Percentiles rank a stretch among this genome's conserved stretches.
Evolutionary conservation across 2,113 vertebrate species (phyloP).

Genomic region (Microcebus ravelobensis): DNA sequence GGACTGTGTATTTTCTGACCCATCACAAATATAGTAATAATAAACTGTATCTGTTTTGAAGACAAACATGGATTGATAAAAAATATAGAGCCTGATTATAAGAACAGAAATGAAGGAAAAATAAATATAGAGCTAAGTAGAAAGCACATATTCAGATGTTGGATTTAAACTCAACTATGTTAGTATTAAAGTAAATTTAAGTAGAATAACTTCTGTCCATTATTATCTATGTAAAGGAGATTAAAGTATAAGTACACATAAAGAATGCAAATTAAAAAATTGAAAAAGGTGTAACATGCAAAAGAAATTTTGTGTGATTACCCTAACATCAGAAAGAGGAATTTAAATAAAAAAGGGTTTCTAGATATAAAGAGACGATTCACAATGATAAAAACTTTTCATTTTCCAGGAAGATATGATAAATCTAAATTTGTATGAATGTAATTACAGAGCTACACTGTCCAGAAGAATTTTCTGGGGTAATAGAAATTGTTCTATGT

Average conservation of each 20-base stretch:
- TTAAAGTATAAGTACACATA: neutral
- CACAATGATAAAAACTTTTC: neutral
- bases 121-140: neutral
- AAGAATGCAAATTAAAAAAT: neutral
- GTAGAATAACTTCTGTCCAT: neutral
- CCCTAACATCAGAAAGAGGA: neutral
- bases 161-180: neutral
- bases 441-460: neutral
- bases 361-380: neutral
- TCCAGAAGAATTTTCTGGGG: neutral
- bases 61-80: neutral
- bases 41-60: neutral
- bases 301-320: neutral
- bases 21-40: neutral
- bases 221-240: neutral
- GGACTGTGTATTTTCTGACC: neutral
- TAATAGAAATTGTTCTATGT: neutral
- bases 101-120: neutral
- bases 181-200: neutral
- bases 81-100: neutral
- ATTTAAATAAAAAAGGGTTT: neutral
- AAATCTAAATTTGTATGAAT: neutral
- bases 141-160: neutral
- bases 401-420: neutral
- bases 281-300: neutral